Base-by-base conservation (phyloP, 2,888 invertebrate genomes). In the Drosophila eohydei region DNA sequence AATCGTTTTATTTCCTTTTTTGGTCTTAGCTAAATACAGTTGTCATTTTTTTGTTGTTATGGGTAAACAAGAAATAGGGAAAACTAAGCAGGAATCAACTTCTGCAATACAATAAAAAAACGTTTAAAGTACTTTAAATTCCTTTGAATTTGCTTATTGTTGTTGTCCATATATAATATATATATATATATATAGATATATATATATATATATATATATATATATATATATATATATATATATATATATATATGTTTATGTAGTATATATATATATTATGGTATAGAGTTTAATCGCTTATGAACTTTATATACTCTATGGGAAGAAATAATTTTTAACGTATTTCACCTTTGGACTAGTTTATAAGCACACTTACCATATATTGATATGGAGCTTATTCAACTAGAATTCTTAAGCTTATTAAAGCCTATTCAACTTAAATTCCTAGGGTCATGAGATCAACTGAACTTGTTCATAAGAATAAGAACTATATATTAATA, bases 11-110 rank as follows among this genome's bases (percentile, higher is more conserved):
- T 21, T 52, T 52, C 9, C 28, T n/a, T 16, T 30, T 32, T 9
- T 28, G 8, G 30, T 5, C n/a, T 32, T 16, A 16, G 48, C 48
- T 26, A 48, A 57, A 30, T 40, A 55, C 30, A 46, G 38, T 55
- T 16, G 9, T 30, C 48, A 32, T 8, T 14, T 36, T 32, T 5
- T 34, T 9, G 28, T 50, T 1, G 8, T 36, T 36, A 8, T 14
- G 2, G 51, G 36, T 38, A 38, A 38, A 52, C 26, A 52, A 26
- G 12, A 12, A 36, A n/a, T n/a, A 7, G 50, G 6, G 8, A 26
- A 52, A 38, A 38, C 9, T 26, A 26, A 28, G 9, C 38, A n/a
- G n/a, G 26, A 52, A 52, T 36, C 52, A 52, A 52, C 4, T 52
- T 36, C 1, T 21, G 1, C 21, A 21, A 21, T 21, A 46, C 14